These are phyloP conservation scores for Hyposmocoma kahamanoa DNA, from an alignment of 1,140 invertebrate genomes.

Conservation along the genomic window DNA sequence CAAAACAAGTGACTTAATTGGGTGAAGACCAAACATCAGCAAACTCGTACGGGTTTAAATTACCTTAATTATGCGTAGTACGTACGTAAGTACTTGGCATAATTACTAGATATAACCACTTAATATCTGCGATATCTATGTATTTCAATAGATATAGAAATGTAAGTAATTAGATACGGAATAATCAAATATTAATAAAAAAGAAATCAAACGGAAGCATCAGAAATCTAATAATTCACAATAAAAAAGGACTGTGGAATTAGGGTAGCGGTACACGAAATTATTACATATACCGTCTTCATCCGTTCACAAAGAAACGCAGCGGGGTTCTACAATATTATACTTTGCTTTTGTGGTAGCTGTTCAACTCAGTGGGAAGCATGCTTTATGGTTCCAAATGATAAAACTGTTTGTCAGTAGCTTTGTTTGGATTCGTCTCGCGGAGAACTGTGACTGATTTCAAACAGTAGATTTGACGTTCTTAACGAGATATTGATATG, in stretches of 20 bases:
- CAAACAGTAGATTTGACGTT: constrained; percentile 27
- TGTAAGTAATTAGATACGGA: not conserved
- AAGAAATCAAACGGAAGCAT: constrained; percentile 50
- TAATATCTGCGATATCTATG: too few relatives aligned
- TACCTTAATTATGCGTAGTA: too few relatives aligned
- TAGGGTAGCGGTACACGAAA: constrained; percentile 58
- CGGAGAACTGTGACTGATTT: constrained; percentile 49
- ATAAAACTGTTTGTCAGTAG: constrained; percentile 68
- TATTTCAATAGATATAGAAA: not conserved
- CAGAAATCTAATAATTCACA: constrained; percentile 61
- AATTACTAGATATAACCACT: too few relatives aligned
- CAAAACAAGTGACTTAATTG: not conserved
- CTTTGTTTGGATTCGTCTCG: constrained; percentile 53
- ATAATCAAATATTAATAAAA: constrained; percentile 47
- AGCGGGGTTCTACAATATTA: constrained; percentile 69
- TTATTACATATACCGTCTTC: constrained; percentile 66
- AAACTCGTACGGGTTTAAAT: too few relatives aligned
- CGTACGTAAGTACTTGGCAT: too few relatives aligned
- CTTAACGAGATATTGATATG: constrained; percentile 46
- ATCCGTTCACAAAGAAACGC: constrained; percentile 62
- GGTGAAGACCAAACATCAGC: too few relatives aligned
- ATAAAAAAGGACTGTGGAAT: constrained; percentile 59
- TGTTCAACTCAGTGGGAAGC: constrained; percentile 54
- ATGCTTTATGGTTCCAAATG: constrained; percentile 71
- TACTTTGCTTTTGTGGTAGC: constrained; percentile 66